Conservation (phyloP, 2,113 vertebrate genomes). For the human region DNA sequence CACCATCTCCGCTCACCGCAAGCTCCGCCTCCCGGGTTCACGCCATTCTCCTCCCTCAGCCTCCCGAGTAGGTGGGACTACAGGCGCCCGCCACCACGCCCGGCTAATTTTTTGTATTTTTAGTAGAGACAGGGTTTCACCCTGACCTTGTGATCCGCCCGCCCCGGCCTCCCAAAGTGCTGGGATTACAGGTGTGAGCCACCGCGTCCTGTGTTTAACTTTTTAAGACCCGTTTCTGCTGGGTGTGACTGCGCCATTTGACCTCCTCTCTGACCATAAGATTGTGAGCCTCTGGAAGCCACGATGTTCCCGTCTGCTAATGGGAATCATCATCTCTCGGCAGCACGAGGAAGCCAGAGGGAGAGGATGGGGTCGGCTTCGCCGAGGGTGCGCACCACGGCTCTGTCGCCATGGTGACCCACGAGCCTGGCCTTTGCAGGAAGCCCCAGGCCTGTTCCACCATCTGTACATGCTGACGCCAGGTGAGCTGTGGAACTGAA, state of each 20-base stretch:
- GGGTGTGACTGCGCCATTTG: too few relatives aligned
- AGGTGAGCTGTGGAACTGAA: background rate
- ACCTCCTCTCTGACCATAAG: accelerated
- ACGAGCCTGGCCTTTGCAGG: background rate
- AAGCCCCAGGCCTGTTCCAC: background rate
- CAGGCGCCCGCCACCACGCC: too few relatives aligned
- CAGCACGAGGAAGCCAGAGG: background rate
- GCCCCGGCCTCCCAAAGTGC: too few relatives aligned
- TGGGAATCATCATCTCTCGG: background rate
- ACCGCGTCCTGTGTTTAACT: too few relatives aligned
- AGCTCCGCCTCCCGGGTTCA: too few relatives aligned
- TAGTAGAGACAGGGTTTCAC: too few relatives aligned
- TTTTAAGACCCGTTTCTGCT: background rate
- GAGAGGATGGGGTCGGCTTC: accelerated
- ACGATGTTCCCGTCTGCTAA: accelerated
- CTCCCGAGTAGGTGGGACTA: too few relatives aligned
- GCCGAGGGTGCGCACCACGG: accelerated
- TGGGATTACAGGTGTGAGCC: background rate
- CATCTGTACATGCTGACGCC: background rate
- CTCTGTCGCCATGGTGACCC: background rate
- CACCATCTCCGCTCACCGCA: too few relatives aligned
- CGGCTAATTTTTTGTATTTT: too few relatives aligned
- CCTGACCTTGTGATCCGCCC: too few relatives aligned
- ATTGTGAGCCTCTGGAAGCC: background rate
- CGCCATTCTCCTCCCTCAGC: too few relatives aligned